Evolutionary conservation across 2,113 vertebrate genomes (phyloP).

Genomic region (Jaculus jaculus): DNA sequence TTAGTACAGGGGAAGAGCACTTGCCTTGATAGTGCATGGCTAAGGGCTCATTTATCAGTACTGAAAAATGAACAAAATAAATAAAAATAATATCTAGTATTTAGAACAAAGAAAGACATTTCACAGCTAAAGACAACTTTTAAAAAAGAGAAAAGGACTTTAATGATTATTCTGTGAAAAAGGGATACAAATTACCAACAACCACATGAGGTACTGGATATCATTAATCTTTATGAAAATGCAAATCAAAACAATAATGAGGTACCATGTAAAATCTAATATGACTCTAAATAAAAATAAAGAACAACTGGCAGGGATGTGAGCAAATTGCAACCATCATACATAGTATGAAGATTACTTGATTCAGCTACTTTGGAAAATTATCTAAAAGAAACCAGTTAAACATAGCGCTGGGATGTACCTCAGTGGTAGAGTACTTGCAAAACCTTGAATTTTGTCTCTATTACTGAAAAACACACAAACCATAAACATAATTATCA

Average conservation of each 20-base stretch:
- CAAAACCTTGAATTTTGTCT: not conserved
- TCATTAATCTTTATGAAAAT: constrained; percentile 4
- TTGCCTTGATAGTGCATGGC: too few species aligned
- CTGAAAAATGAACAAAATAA: too few species aligned
- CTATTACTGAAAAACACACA: not conserved
- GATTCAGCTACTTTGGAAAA: not conserved
- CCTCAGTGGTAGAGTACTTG: not conserved
- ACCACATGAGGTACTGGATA: not conserved
- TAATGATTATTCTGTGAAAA: not conserved
- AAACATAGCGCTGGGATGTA: not conserved
- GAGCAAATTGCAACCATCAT: not conserved
- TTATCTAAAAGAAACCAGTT: not conserved
- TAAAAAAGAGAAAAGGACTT: not conserved
- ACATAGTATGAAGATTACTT: not conserved
- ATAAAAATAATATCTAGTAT: too few species aligned
- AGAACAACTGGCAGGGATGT: not conserved
- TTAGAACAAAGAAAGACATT: not conserved
- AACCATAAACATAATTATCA: not conserved
- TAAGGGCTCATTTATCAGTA: too few species aligned
- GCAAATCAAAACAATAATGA: not conserved
- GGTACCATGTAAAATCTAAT: not conserved
- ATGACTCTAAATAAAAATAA: not conserved
- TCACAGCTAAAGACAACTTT: not conserved
- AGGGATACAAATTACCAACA: not conserved
- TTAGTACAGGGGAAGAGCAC: too few species aligned